phyloP scores from a whole-genome alignment of 2,888 invertebrate species.

The Diabrotica balteata region DNA sequence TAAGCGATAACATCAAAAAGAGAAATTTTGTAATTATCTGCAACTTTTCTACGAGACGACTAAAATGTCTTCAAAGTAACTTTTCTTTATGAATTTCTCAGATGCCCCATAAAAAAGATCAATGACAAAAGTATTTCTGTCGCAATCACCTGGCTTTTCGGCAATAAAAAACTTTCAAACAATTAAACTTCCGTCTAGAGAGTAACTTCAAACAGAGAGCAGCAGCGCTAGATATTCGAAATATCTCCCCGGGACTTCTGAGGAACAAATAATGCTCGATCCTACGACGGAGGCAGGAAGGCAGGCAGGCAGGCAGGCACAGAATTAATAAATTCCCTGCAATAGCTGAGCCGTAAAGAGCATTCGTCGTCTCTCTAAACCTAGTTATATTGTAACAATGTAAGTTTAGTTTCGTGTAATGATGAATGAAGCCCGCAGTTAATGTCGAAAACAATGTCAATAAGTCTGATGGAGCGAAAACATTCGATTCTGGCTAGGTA shows the following conservation, averaged over 20 bases:
- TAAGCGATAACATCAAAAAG: background rate
- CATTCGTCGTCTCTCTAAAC: slow-evolving; percentile 30
- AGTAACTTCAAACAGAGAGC: slow-evolving; percentile 28
- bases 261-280: slow-evolving; percentile 32
- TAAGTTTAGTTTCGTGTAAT: slow-evolving; percentile 26
- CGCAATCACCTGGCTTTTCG: slow-evolving; percentile 21
- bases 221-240: slow-evolving; percentile 30
- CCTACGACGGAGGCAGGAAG: slow-evolving; percentile 22
- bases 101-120: slow-evolving; percentile 19
- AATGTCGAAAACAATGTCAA: slow-evolving; percentile 24
- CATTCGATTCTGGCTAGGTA: no score
- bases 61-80: slow-evolving; percentile 11
- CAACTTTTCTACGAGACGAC: slow-evolving; percentile 1
- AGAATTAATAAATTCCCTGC: slow-evolving; percentile 33
- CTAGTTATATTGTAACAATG: slow-evolving; percentile 29
- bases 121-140: slow-evolving; percentile 25
- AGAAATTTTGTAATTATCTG: background rate
- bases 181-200: slow-evolving; percentile 26
- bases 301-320: slow-evolving; percentile 19
- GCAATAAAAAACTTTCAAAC: slow-evolving; percentile 27
- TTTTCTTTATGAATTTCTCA: slow-evolving; percentile 20
- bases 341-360: slow-evolving; percentile 31
- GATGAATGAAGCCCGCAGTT: slow-evolving; percentile 22
- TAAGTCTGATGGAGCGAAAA: slow-evolving; percentile 19
- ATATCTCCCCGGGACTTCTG: slow-evolving; percentile 29